These are phyloP conservation scores for Heliconius aoede DNA, from an alignment of 2,888 invertebrate genomes.

Conservation along the genomic window DNA sequence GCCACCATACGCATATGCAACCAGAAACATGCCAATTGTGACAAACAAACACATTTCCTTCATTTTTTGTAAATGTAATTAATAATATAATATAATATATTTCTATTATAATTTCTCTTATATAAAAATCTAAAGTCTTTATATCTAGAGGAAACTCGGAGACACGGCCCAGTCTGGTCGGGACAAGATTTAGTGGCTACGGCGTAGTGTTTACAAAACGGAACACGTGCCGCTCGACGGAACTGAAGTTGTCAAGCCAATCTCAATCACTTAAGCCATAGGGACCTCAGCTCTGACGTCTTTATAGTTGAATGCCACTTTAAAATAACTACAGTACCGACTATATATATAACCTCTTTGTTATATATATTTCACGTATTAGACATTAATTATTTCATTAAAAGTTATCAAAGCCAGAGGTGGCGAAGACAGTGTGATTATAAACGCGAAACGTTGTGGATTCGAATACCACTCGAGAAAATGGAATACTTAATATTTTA, in stretches of 20 bases:
- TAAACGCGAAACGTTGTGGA: neutral
- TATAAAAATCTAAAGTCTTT: neutral
- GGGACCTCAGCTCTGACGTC: slow-evolving; percentile 11
- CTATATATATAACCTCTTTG: neutral
- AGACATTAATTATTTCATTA: too few species aligned
- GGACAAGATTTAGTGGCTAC: slow-evolving; percentile 37
- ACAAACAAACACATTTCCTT: too few species aligned
- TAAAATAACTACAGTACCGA: neutral
- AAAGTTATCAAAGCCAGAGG: too few species aligned
- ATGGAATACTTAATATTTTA: neutral
- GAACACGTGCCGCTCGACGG: slow-evolving; percentile 43
- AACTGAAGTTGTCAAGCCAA: slow-evolving; percentile 49
- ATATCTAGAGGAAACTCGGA: slow-evolving; percentile 16
- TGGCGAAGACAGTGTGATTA: too few species aligned
- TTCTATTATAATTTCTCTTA: neutral
- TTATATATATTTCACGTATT: too few species aligned
- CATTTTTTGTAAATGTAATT: too few species aligned
- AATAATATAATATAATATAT: too few species aligned
- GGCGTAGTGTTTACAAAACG: slow-evolving; percentile 51
- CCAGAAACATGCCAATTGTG: too few species aligned
- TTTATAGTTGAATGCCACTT: slow-evolving; percentile 6
- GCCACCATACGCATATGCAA: too few species aligned
- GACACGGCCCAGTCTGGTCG: slow-evolving; percentile 30
- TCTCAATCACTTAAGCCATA: slow-evolving; percentile 42
- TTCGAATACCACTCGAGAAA: neutral